These are phyloP conservation scores for Phyllostomus discolor DNA, from an alignment of 2,113 vertebrate species.

Conservation along the genomic window DNA sequence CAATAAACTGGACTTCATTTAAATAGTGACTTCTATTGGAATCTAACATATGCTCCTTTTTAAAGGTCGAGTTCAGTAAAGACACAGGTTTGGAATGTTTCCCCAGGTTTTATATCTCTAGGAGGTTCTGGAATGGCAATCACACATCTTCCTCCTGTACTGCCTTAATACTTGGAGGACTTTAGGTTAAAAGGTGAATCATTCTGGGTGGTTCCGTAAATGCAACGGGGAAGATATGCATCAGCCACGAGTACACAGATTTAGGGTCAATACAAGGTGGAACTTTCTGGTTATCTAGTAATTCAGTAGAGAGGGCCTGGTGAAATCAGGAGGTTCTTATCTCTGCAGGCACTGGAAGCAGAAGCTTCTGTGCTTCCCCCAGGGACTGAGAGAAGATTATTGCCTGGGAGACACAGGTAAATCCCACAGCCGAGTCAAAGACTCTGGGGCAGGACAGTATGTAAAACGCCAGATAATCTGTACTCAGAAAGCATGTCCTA, in stretches of 20 bases:
- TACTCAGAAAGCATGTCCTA: neutral
- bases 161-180: neutral
- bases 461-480: neutral
- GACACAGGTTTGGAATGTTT: neutral
- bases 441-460: neutral
- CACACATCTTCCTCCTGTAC: neutral
- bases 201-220: neutral
- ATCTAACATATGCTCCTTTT: neutral
- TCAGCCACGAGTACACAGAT: neutral
- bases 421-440: neutral
- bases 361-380: neutral
- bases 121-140: neutral
- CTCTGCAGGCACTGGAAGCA: neutral
- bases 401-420: neutral
- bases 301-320: neutral
- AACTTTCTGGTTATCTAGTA: neutral
- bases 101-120: neutral
- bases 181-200: neutral
- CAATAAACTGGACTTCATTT: neutral
- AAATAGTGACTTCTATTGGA: neutral
- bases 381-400: neutral
- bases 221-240: neutral
- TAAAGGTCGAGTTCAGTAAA: neutral
- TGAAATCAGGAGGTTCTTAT: neutral
- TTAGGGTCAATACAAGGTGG: neutral